Base-by-base conservation (phyloP, 2,113 vertebrate species). In the Amblyopsis rosae region DNA sequence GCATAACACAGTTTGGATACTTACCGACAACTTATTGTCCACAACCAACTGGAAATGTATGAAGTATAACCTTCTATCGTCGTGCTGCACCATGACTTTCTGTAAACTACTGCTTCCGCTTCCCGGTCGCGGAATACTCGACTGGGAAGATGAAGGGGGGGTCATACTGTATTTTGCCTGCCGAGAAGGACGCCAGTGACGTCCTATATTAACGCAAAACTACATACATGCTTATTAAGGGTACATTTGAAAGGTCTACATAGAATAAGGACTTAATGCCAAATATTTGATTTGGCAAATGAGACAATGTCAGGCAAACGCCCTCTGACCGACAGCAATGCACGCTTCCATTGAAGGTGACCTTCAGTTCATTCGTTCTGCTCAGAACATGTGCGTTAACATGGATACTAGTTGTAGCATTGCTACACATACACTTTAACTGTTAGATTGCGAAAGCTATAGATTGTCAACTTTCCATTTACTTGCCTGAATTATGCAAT, bases 301-400 rank as follows among this genome's bases (percentile, higher is more conserved):
- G 0, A 4, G 10, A 3, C 0, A 1, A 3, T 16, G 26, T 49
- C 12, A 9, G 0, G 0, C 10, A 12, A 1, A 8, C 77, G 77
- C 89, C 84, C 76, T 15, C n/a, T 48, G 41, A 59, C 53, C n/a
- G 4, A 6, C 16, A 5, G 9, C 54, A 77, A 60, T 90, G 90
- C 66, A 83, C 69, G 0, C 78, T 81, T 86, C 92, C 91, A 83
- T 71, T 93, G 92, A 94, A 94, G 93, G 93, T 94, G 91, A 94
- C 93, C 93, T 94, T 94, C 93, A 93, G 87, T 91, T 85, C 73
- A 89, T 77, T 81, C 57, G 64, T 59, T 65, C 66, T 81, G 64
- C 15, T 75, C 75, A 3, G 73, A 82, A 87, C 90, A 92, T 86
- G 91, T 91, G 90, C 81, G 80, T 68, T 60, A 55, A 26, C 15